Evolutionary conservation across 2,113 vertebrate species (phyloP).

Genomic region (Perccottus glenii): DNA sequence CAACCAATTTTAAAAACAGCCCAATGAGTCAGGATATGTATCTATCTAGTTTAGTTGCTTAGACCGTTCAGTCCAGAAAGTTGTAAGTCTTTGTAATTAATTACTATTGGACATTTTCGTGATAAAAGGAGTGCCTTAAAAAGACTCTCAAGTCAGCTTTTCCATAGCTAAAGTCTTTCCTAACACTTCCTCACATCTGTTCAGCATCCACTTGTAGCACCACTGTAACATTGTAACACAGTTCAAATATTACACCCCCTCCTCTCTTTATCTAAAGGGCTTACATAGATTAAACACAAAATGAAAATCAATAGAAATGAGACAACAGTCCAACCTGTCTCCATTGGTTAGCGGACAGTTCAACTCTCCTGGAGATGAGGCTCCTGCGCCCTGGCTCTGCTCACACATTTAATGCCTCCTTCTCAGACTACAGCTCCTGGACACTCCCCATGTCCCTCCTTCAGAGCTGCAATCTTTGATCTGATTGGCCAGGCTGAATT

Average conservation of each 20-base stretch:
- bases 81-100: not conserved
- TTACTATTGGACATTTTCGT: too few relatives aligned
- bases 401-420: constrained; percentile 45
- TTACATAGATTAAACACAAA: not conserved
- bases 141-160: constrained; percentile 41
- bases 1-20: too few relatives aligned
- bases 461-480: constrained; percentile 11
- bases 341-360: constrained; percentile 50
- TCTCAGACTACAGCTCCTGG: constrained; percentile 22
- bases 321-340: constrained; percentile 56
- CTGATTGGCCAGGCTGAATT: constrained; percentile 51
- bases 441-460: constrained; percentile 50
- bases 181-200: constrained; percentile 54
- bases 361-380: constrained; percentile 60
- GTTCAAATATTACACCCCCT: constrained; percentile 20
- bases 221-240: constrained; percentile 14
- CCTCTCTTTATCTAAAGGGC: not conserved
- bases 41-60: too few relatives aligned
- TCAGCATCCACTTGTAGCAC: constrained; percentile 33
- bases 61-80: too few relatives aligned
- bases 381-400: constrained; percentile 46
- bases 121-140: constrained; percentile 6
- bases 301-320: constrained; percentile 6
- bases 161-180: constrained; percentile 43
- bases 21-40: too few relatives aligned